These are phyloP conservation scores for Crocodylus rhombifer DNA, from an alignment of 2,797 vertebrate genomes.

Conservation along the genomic window DNA sequence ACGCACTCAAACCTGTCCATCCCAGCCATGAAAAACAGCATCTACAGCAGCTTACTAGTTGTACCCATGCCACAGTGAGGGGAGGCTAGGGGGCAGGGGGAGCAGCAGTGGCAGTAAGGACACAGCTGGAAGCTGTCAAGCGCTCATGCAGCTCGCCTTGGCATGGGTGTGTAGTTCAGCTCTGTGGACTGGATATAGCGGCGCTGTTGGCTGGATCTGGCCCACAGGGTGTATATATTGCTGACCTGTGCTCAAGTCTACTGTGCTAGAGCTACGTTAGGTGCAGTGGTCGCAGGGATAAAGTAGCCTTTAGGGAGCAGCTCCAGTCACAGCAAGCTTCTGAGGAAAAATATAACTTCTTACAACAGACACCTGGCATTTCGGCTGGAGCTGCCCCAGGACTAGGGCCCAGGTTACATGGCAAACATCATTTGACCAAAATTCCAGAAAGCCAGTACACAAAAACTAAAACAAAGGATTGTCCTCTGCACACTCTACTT, in stretches of 20 bases:
- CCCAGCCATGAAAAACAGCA: no score
- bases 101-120: no score
- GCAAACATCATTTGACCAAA: background rate
- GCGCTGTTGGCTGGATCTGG: no score
- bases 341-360: background rate
- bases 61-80: no score
- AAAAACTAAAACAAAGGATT: background rate
- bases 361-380: background rate
- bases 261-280: background rate
- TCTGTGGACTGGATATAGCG: no score
- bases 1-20: no score
- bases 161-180: no score
- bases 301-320: background rate
- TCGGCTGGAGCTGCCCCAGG: background rate
- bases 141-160: no score
- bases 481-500: background rate
- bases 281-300: background rate
- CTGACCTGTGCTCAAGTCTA: background rate
- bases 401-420: background rate
- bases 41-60: no score
- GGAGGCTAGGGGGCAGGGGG: no score
- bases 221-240: no score
- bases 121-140: no score
- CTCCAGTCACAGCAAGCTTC: background rate
- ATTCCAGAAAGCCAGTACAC: background rate